Percentiles rank a stretch among this genome's conserved stretches.
These are phyloP conservation scores for Anser cygnoides DNA, from an alignment of 2,113 vertebrate genomes.

Conservation along the genomic window DNA sequence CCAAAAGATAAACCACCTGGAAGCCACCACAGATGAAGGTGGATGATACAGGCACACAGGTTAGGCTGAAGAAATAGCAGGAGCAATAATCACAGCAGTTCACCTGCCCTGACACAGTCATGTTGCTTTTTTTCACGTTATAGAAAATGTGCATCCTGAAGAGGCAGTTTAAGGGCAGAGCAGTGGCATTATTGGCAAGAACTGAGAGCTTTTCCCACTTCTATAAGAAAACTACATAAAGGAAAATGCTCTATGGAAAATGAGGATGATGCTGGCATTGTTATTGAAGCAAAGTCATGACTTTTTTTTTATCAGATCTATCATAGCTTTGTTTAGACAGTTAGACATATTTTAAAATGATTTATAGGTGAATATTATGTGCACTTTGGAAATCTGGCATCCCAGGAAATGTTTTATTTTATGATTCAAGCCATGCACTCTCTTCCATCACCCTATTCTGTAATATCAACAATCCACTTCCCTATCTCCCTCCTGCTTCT, in stretches of 20 bases:
- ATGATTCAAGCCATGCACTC: background rate
- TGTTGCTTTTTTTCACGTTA: background rate
- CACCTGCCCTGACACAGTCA: slow-evolving; percentile 9
- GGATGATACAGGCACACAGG: background rate
- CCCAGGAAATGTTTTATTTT: background rate
- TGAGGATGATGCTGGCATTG: background rate
- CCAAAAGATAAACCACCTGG: background rate
- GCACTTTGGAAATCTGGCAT: background rate
- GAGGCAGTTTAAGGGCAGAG: slow-evolving; percentile 4
- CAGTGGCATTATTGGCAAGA: background rate
- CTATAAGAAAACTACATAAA: background rate
- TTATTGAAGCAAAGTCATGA: slow-evolving; percentile 31
- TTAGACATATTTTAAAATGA: slow-evolving; percentile 15
- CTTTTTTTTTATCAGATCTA: slow-evolving; percentile 22
- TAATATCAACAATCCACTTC: background rate
- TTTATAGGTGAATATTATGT: slow-evolving; percentile 28
- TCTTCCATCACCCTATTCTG: background rate
- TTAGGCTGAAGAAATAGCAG: background rate
- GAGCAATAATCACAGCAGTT: background rate
- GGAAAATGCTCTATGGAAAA: background rate
- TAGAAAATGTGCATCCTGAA: background rate
- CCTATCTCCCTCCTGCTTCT: background rate
- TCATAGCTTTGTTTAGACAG: slow-evolving; percentile 21
- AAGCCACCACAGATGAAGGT: background rate
- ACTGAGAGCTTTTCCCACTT: slow-evolving; percentile 10